These are phyloP conservation scores for Cephonodes hylas DNA, from an alignment of 2,888 invertebrate genomes.

Conservation along the genomic window DNA sequence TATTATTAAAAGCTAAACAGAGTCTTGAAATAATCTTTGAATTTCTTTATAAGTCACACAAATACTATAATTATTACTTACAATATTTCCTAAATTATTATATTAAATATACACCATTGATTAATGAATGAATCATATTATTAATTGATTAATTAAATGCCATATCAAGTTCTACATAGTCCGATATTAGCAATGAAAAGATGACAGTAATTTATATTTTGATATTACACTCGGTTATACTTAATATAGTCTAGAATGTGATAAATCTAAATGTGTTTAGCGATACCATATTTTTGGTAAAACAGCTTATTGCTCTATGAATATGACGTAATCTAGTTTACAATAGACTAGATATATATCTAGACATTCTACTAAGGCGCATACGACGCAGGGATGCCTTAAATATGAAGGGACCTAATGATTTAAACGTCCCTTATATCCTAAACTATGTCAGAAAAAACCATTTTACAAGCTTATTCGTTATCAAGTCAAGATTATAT, in stretches of 20 bases:
- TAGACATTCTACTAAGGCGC: background rate
- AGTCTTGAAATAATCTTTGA: background rate
- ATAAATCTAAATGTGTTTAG: background rate
- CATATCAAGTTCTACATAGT: background rate
- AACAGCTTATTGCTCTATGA: background rate
- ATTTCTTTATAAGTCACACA: background rate
- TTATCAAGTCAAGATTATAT: background rate
- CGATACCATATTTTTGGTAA: background rate
- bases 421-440: background rate
- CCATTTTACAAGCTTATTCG: too few relatives aligned
- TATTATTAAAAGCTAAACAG: background rate
- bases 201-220: background rate
- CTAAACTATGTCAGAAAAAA: too few relatives aligned
- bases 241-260: background rate
- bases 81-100: background rate
- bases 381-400: background rate
- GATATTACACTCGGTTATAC: background rate
- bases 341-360: background rate
- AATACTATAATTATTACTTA: too few relatives aligned
- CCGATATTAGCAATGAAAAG: background rate
- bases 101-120: background rate
- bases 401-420: too few relatives aligned
- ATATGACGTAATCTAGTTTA: background rate
- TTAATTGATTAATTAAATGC: background rate
- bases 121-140: background rate